Evolutionary conservation across 2,888 invertebrate species (phyloP).

Genomic region (Drosophila lutescens): DNA sequence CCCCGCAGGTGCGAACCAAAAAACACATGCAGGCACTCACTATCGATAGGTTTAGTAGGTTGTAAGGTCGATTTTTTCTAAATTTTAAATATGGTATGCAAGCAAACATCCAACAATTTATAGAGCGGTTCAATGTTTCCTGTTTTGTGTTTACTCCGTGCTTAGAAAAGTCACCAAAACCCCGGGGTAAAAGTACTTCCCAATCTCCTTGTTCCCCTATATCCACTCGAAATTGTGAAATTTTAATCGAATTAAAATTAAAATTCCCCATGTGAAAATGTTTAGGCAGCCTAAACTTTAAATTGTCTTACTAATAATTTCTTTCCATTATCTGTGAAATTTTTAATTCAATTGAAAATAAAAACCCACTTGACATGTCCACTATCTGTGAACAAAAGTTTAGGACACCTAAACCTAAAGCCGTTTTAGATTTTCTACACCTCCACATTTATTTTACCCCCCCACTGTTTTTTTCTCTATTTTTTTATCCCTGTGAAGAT

Average conservation of each 20-base stretch:
- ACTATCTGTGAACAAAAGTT: not conserved
- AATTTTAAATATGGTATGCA: constrained; percentile 61
- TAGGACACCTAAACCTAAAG: not conserved
- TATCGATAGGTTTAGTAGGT: constrained; percentile 51
- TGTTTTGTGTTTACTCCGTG: constrained; percentile 70
- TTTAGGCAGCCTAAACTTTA: constrained; percentile 2
- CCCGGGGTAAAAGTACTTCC: constrained; percentile 13
- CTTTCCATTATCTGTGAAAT: not conserved
- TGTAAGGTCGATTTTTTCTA: constrained; percentile 56
- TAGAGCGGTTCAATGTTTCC: constrained; percentile 78
- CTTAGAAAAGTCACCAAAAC: constrained; percentile 58
- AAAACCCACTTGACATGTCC: constrained; percentile 12
- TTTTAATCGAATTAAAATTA: constrained; percentile 65
- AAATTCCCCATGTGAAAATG: constrained; percentile 16
- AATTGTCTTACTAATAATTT: not conserved
- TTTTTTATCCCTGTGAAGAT: constrained; percentile 3
- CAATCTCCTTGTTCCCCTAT: not conserved
- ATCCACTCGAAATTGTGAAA: constrained; percentile 20
- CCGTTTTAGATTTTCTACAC: not conserved
- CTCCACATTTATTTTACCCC: not conserved
- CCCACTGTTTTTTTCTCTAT: no score
- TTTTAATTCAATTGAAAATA: constrained; percentile 33
- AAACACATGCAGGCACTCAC: constrained; percentile 14
- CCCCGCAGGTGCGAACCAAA: constrained; percentile 26
- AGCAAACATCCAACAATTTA: constrained; percentile 71